Evolutionary conservation across 2,113 vertebrate species (phyloP).

Genomic region (human (Homo sapiens)): DNA sequence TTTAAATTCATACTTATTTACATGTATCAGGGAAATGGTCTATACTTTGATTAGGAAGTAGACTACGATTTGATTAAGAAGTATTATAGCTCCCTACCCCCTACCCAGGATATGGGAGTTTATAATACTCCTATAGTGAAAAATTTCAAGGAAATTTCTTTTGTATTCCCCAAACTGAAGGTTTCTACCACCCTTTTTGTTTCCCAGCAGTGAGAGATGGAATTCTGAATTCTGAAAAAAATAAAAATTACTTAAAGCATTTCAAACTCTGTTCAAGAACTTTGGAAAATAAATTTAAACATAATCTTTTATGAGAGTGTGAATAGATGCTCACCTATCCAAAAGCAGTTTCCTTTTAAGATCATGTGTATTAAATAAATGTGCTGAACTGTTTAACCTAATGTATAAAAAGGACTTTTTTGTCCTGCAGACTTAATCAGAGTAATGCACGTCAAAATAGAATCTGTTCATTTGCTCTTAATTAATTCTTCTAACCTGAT

Average conservation of each 20-base stretch:
- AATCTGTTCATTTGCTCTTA: slow-evolving; percentile 1
- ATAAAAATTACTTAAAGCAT: background rate
- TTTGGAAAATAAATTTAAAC: slow-evolving; percentile 35
- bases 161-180: background rate
- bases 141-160: background rate
- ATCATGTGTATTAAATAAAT: background rate
- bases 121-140: slow-evolving; percentile 22
- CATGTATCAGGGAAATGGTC: background rate
- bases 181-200: background rate
- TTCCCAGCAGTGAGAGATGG: background rate
- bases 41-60: background rate
- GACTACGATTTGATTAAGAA: background rate
- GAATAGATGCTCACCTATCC: background rate
- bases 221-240: background rate
- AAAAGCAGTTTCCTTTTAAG: slow-evolving; percentile 18
- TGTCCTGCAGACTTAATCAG: background rate
- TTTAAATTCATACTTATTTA: background rate
- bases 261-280: background rate
- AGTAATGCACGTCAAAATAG: background rate
- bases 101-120: background rate
- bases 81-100: background rate
- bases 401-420: background rate
- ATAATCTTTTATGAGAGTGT: background rate
- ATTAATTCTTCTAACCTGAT: background rate
- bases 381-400: background rate